Conservation (phyloP, 1,140 invertebrate species). For the Drosophila miranda region DNA sequence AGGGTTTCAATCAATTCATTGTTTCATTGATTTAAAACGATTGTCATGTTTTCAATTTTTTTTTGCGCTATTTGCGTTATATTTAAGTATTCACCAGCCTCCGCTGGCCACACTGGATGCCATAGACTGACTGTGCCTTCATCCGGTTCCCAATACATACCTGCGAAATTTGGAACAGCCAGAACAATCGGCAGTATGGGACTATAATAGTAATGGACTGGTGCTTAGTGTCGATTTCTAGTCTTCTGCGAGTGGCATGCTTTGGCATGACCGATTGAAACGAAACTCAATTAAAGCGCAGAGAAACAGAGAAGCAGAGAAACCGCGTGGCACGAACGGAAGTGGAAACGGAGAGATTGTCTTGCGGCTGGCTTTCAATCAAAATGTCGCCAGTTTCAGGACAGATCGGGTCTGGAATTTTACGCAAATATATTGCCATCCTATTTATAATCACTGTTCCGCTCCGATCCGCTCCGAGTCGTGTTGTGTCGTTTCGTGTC, state of each 20-base stretch:
- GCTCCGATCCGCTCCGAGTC: not conserved
- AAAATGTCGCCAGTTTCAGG: conserved; percentile 29
- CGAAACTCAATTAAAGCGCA: conserved; percentile 1
- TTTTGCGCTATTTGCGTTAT: conserved; percentile 26
- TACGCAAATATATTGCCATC: conserved; percentile 27
- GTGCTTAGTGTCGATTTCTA: too few species aligned
- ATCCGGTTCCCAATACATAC: conserved; percentile 4
- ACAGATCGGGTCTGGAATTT: conserved; percentile 16
- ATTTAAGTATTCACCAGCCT: conserved; percentile 26
- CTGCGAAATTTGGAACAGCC: too few species aligned
- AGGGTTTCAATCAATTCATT: conserved; percentile 75
- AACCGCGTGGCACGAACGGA: too few species aligned
- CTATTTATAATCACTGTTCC: conserved; percentile 1
- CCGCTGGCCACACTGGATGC: too few species aligned
- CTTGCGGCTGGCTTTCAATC: conserved; percentile 18
- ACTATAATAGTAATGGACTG: too few species aligned
- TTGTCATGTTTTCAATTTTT: conserved; percentile 67
- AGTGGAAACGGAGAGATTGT: conserved; percentile 4
- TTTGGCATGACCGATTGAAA: conserved; percentile 2
- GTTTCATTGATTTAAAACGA: conserved; percentile 75
- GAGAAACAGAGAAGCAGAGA: not conserved
- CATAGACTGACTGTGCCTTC: not conserved
- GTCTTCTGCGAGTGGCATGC: not conserved
- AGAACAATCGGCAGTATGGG: too few species aligned
- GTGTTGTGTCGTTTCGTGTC: not conserved